A percentile compares a stretch with the other conserved stretches of the same genome.
phyloP scores from a whole-genome alignment of 2,888 invertebrate genomes.

The Scaptomyza flava region DNA sequence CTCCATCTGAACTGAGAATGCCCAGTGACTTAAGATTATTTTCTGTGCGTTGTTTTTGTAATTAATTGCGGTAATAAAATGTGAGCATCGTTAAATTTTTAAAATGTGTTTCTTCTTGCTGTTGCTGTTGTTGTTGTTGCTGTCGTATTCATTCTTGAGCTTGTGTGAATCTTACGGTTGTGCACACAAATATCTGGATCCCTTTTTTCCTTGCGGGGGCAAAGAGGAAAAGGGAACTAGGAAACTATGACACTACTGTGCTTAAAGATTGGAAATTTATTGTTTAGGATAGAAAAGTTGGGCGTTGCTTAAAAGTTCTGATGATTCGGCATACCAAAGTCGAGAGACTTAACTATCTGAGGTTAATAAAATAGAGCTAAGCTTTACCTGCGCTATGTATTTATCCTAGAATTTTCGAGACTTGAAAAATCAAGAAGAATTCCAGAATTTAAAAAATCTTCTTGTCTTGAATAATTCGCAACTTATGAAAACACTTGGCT shows the following conservation, averaged over 20 bases:
- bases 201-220: constrained; percentile 34
- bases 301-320: not conserved
- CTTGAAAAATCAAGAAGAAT: no score
- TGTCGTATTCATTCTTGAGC: constrained; percentile 25
- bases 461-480: no score
- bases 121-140: constrained; percentile 34
- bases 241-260: constrained; percentile 48
- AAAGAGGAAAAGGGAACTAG: constrained; percentile 6
- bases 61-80: constrained; percentile 83
- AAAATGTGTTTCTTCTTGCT: constrained; percentile 75
- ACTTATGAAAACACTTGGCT: no score
- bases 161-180: constrained; percentile 76
- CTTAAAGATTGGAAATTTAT: not conserved
- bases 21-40: constrained; percentile 63
- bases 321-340: not conserved
- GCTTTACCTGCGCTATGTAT: no score
- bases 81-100: constrained; percentile 81
- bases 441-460: no score
- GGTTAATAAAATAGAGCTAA: no score
- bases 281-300: not conserved
- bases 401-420: no score
- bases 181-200: constrained; percentile 44
- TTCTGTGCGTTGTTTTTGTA: constrained; percentile 75
- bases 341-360: no score
- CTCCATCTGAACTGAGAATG: constrained; percentile 47